Base-by-base conservation (phyloP, 23 tunicate genomes). In the Trididemnum nubilum region DNA sequence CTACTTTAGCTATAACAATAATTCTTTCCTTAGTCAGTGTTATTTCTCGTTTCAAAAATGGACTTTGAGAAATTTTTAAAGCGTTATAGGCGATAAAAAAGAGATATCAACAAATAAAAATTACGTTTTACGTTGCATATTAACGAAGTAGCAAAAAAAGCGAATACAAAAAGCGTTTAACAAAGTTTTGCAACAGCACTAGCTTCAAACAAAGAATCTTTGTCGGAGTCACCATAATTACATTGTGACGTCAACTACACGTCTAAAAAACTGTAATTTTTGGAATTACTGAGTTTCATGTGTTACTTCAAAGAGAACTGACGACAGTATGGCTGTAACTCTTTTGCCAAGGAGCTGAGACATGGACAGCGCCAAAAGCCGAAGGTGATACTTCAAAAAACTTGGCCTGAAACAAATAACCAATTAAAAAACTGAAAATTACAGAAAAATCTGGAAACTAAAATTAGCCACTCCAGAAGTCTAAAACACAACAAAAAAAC, bases 301-400 rank as follows among this genome's bases (percentile, higher is more conserved):
- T 64, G 77, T 91, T 57, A 92, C 36, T 72, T 93, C 98, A 60
- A 40, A 88, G 1, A 93, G 79, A 34, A 93, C 84, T 15, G 93
- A 79, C 54, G 98, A 88, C 29, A 93, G 35, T 1, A 81, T 60
- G 22, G 83, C 26, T 30, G 82, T 86, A 35, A 93, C 98, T 40
- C 38, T 27, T 1, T 35, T 50, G 3, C 85, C 89, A 33, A 93
- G 87, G 27, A 93, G 29, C 58, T 77, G 82, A 28, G 92, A 83
- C 98, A 93, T 93, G 65, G 98, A 93, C 80, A 93, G 75, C 33
- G 87, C 79, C 39, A 93, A 58, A 35, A 93, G 66, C 19, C 98
- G 98, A 22, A 87, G 79, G 23, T 88, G 89, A 70, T 79, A 82
- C 72, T 77, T 85, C 69, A 88, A 22, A 57, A 93, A 93, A 40